phyloP scores from a whole-genome alignment of 2,888 invertebrate species.

The Eristalis pertinax region DNA sequence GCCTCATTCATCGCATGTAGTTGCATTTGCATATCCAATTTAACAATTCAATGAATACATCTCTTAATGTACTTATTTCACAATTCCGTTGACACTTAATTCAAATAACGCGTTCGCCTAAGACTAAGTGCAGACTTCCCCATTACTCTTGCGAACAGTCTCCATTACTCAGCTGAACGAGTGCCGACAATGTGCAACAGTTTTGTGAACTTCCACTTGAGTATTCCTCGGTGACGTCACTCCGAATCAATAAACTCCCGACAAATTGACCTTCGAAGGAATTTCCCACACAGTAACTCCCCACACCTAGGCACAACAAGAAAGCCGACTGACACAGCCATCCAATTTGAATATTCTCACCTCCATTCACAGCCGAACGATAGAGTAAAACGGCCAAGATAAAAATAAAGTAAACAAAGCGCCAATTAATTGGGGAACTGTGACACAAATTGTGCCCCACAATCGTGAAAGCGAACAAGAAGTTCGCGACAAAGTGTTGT shows the following conservation, averaged over 20 bases:
- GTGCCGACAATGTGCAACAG: background rate
- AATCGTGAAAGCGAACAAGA: slow-evolving; percentile 17
- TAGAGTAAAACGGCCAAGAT: background rate
- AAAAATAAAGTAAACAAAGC: slow-evolving; percentile 48
- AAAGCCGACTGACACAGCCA: slow-evolving; percentile 16
- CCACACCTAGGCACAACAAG: background rate
- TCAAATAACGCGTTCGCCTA: background rate
- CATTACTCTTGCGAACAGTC: background rate
- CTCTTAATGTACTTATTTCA: background rate
- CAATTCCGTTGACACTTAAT: background rate
- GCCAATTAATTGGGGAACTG: slow-evolving; percentile 38
- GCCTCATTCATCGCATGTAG: background rate
- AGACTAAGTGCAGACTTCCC: background rate
- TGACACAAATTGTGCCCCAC: background rate
- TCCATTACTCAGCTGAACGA: background rate
- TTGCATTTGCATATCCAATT: background rate
- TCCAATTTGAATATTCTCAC: background rate
- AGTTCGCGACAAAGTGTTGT: slow-evolving; percentile 20
- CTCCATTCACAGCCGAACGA: slow-evolving; percentile 3
- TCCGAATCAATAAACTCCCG: slow-evolving; percentile 5
- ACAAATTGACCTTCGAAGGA: slow-evolving; percentile 16
- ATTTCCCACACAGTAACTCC: slow-evolving; percentile 12
- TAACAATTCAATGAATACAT: background rate
- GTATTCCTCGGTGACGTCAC: background rate
- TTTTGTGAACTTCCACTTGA: background rate